A percentile compares a stretch with the other conserved stretches of the same genome.
Evolutionary conservation across 2,113 vertebrate genomes (phyloP).

Genomic region (Crotalus helleri): DNA sequence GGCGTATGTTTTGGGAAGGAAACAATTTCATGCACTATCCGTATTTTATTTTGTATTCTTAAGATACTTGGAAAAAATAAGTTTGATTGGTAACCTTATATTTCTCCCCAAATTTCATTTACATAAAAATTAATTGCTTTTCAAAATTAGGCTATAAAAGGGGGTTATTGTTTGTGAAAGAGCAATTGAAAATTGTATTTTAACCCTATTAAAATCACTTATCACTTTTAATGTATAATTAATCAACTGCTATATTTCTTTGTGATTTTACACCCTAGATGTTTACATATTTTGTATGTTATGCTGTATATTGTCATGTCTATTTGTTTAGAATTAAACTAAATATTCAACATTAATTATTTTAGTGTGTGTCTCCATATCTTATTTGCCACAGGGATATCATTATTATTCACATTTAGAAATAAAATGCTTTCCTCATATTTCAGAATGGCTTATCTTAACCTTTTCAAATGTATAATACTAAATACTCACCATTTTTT

Average conservation of each 20-base stretch:
- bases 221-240: constrained; percentile 49
- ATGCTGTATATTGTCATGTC: constrained; percentile 28
- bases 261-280: background rate
- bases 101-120: constrained; percentile 29
- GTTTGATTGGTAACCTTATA: background rate
- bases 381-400: constrained; percentile 25
- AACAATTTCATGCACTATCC: background rate
- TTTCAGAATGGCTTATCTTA: constrained; percentile 13
- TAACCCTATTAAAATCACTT: constrained; percentile 54
- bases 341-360: constrained; percentile 20
- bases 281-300: constrained; percentile 30
- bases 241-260: background rate
- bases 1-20: background rate
- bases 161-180: constrained; percentile 59
- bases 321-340: background rate
- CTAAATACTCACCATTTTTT: constrained; percentile 44
- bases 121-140: constrained; percentile 54
- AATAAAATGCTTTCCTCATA: constrained; percentile 14
- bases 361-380: constrained; percentile 9
- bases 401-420: background rate
- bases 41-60: background rate
- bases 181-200: constrained; percentile 52
- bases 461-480: background rate
- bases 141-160: constrained; percentile 44
- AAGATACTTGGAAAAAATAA: background rate